These are phyloP conservation scores for Andinoacara biseriatus DNA, from an alignment of 2,113 vertebrate species.

Conservation along the genomic window DNA sequence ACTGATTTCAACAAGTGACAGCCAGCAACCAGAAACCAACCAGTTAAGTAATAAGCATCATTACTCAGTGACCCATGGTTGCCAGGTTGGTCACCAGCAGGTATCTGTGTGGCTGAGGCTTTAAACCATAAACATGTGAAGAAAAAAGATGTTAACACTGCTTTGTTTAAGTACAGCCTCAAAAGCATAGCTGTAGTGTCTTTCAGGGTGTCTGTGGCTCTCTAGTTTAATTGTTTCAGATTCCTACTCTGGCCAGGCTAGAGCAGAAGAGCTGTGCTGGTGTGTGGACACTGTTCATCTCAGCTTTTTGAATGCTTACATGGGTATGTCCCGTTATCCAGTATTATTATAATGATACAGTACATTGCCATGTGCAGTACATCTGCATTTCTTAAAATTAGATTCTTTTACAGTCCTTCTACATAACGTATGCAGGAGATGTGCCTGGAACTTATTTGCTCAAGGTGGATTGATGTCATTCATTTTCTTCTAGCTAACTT, in stretches of 20 bases:
- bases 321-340: background rate
- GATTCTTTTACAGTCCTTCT: background rate
- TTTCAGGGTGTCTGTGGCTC: too few species aligned
- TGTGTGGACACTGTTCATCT: background rate
- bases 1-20: too few species aligned
- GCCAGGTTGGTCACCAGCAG: too few species aligned
- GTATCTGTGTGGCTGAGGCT: too few species aligned
- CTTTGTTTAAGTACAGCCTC: too few species aligned
- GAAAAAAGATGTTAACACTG: too few species aligned
- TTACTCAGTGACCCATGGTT: too few species aligned
- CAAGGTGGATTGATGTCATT: background rate
- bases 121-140: too few species aligned
- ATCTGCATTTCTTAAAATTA: background rate
- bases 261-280: constrained; percentile 2
- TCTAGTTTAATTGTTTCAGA: background rate
- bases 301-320: background rate
- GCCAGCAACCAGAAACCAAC: too few species aligned
- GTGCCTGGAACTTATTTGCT: background rate
- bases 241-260: background rate
- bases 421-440: background rate
- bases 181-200: too few species aligned
- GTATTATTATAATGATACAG: background rate
- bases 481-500: background rate
- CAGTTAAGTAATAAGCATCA: too few species aligned
- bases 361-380: background rate